phyloP scores from a whole-genome alignment of 2,888 invertebrate species.

The Iphiclides podalirius region DNA sequence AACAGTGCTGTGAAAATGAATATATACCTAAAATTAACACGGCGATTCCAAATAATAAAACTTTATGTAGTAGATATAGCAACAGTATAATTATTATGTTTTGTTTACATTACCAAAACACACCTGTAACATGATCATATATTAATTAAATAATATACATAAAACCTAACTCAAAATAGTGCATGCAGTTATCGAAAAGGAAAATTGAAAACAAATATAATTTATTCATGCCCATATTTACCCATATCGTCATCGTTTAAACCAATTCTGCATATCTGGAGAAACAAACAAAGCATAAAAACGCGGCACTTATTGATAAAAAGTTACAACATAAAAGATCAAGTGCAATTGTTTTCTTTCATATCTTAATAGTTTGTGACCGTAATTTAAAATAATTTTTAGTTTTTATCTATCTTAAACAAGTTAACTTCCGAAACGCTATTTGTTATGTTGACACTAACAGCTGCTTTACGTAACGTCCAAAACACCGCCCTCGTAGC shows the following conservation, averaged over 20 bases:
- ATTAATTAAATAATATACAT: too few relatives aligned
- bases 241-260: slow-evolving; percentile 71
- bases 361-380: too few relatives aligned
- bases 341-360: background rate
- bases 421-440: background rate
- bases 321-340: background rate
- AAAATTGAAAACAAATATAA: background rate
- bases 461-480: slow-evolving; percentile 66
- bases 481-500: slow-evolving; percentile 68
- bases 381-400: too few relatives aligned
- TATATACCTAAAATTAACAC: too few relatives aligned
- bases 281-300: slow-evolving; percentile 55
- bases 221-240: slow-evolving; percentile 34
- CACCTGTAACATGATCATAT: too few relatives aligned
- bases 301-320: background rate
- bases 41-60: too few relatives aligned
- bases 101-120: too few relatives aligned
- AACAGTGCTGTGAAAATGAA: too few relatives aligned
- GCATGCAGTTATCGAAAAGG: background rate
- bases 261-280: slow-evolving; percentile 62
- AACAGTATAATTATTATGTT: too few relatives aligned
- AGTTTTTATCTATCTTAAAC: background rate
- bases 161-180: too few relatives aligned
- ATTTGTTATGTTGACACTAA: slow-evolving; percentile 50
- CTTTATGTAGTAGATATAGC: too few relatives aligned